phyloP scores from a whole-genome alignment of 2,113 vertebrate genomes.

The Hippocampus guttulatus region DNA sequence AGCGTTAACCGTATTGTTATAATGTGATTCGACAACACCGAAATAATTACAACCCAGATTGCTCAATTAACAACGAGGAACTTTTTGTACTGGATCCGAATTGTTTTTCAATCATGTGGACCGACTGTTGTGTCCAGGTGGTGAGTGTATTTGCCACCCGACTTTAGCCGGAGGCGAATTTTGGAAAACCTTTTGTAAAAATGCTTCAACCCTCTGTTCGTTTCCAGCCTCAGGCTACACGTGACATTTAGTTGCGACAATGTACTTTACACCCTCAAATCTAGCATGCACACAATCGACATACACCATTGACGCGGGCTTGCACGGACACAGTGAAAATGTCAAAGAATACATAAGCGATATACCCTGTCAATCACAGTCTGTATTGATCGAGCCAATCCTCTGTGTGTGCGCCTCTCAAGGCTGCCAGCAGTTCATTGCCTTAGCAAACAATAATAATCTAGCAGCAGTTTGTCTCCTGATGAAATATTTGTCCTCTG shows the following conservation, averaged over 20 bases:
- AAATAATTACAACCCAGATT: too few species aligned
- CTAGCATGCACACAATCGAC: constrained; percentile 8
- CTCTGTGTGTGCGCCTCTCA: constrained; percentile 22
- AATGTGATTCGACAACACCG: too few species aligned
- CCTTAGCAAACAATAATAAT: constrained; percentile 49
- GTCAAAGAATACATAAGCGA: constrained; percentile 49
- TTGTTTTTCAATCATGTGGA: background rate
- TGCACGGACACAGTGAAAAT: constrained; percentile 33
- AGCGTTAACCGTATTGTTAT: too few species aligned
- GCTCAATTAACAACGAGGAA: background rate
- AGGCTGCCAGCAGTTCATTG: constrained; percentile 45
- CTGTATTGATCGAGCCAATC: constrained; percentile 39
- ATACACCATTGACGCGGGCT: background rate
- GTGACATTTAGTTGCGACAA: constrained; percentile 64
- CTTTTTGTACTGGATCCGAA: background rate
- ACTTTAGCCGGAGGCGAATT: constrained; percentile 42
- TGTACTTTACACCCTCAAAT: constrained; percentile 13
- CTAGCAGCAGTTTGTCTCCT: constrained; percentile 34
- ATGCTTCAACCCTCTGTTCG: constrained; percentile 46
- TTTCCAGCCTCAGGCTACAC: constrained; percentile 40
- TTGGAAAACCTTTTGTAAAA: constrained; percentile 49
- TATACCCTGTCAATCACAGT: constrained; percentile 43
- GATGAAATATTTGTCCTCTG: constrained; percentile 36
- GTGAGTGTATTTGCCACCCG: constrained; percentile 30
- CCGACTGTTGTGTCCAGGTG: background rate